Evolutionary conservation across 2,888 invertebrate species (phyloP), one percentile per base, ranked within the genome.

Genomic region (Tachina lurida): DNA sequence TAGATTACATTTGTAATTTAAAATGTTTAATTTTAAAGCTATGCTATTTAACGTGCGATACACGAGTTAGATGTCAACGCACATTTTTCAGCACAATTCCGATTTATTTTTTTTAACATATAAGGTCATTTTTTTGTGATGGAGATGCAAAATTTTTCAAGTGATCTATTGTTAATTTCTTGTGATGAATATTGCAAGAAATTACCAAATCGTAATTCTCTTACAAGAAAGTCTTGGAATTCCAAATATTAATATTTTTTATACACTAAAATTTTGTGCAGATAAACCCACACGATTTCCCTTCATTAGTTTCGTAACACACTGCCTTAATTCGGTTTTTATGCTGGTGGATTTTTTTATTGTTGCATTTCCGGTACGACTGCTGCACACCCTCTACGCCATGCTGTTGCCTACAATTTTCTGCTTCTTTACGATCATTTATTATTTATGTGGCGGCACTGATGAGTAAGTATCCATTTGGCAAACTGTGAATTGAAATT

Each of bases 331-430:
- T 93, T 95, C 96, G 0, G 87, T 96, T 4, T 92, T 96, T 86
- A 96, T 97, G 95, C 89, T 96, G 52, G 88, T 95, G 8, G 97
- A 97, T 92, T 92, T 97, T 78, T 93, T 94, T 60, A 92, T 97
- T 43, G 95, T 96, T 4, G 94, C 95, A 74, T 95, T 97, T 90
- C 97, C 97, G 1, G 93, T 96, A 63, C 94, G 95, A 47, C 91
- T 96, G 41, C 93, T 95, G 60, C 95, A 95, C 88, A 94, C 94
- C 78, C 93, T 95, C 89, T 95, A 95, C 93, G 94, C 95, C 43
- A 93, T 95, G 41, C 91, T 94, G 47, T 93, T 95, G 82, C 95
- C 95, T 0, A 90, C 94, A 10, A 90, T 92, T 3, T 95, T 94
- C 89, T 93, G 94, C 10, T 71, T 94, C 8, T 96, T 95, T 90